phyloP scores from a whole-genome alignment of 2,888 invertebrate genomes.

The Flexamia atlantica region DNA sequence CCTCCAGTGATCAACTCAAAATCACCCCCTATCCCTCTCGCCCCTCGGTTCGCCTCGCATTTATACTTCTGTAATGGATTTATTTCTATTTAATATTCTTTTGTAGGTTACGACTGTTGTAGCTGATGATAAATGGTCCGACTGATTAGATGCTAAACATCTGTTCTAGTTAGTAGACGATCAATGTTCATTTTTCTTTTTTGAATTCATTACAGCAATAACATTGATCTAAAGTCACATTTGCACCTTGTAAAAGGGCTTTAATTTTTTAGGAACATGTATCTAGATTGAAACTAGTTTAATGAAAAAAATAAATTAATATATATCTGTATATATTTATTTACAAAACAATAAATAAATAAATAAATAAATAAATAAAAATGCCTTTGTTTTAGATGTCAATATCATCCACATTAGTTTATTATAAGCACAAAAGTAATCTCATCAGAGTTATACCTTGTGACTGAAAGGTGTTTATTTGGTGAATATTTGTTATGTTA shows the following conservation, averaged over 20 bases:
- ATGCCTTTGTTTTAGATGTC: too few species aligned
- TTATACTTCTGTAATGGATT: slow-evolving; percentile 56
- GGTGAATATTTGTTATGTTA: too few species aligned
- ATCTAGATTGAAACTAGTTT: too few species aligned
- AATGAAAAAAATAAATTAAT: too few species aligned
- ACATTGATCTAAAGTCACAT: neutral
- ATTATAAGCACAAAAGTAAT: too few species aligned
- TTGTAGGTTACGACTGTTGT: slow-evolving; percentile 54
- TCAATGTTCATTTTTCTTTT: slow-evolving; percentile 14
- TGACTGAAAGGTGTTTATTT: too few species aligned
- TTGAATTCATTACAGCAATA: slow-evolving; percentile 2
- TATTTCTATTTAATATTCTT: slow-evolving; percentile 59
- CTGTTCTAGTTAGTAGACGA: slow-evolving; percentile 38
- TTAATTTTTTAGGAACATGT: too few species aligned
- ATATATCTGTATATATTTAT: too few species aligned
- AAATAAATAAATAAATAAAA: too few species aligned
- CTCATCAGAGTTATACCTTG: too few species aligned
- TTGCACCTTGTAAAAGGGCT: neutral
- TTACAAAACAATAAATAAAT: too few species aligned
- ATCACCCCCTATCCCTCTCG: slow-evolving; percentile 30
- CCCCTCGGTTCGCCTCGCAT: slow-evolving; percentile 25
- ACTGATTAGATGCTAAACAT: slow-evolving; percentile 55
- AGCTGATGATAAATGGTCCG: slow-evolving; percentile 41
- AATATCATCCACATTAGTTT: too few species aligned
- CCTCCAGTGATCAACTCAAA: slow-evolving; percentile 6